A percentile compares a stretch with the other conserved stretches of the same genome.
Conservation (phyloP, 2,113 vertebrate species). For the Pelodiscus sinensis region DNA sequence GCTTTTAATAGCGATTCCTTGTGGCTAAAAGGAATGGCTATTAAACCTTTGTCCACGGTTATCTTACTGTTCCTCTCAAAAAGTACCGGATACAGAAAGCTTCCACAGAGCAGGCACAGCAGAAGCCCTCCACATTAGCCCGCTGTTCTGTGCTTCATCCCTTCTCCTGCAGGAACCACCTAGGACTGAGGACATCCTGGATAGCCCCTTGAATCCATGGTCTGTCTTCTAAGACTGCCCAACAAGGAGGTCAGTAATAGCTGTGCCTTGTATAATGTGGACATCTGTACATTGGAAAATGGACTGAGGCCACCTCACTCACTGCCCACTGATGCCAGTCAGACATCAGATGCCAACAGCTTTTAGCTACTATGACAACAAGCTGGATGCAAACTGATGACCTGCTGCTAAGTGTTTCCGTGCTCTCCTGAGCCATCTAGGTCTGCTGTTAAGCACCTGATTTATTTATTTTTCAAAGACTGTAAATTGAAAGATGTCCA, state of each 20-base stretch:
- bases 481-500: not conserved
- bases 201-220: rapidly evolving
- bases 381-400: slow-evolving; percentile 16
- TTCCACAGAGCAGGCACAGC: not conserved
- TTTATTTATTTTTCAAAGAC: not conserved
- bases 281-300: slow-evolving; percentile 27
- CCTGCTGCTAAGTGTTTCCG: not conserved
- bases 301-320: slow-evolving; percentile 21
- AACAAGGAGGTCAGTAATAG: not conserved
- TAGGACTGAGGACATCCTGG: rapidly evolving
- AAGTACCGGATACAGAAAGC: not conserved
- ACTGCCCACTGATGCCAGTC: not conserved
- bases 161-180: not conserved
- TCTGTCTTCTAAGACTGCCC: not conserved
- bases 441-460: not conserved
- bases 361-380: not conserved
- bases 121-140: not conserved
- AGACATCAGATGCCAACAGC: not conserved
- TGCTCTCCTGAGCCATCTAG: not conserved
- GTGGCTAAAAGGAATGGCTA: not conserved
- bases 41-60: not conserved
- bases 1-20: not conserved
- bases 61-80: not conserved
- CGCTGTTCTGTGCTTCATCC: not conserved
- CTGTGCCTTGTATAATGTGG: not conserved